Evolutionary conservation across 2,113 vertebrate genomes (phyloP).

Genomic region (Steatornis caripensis): DNA sequence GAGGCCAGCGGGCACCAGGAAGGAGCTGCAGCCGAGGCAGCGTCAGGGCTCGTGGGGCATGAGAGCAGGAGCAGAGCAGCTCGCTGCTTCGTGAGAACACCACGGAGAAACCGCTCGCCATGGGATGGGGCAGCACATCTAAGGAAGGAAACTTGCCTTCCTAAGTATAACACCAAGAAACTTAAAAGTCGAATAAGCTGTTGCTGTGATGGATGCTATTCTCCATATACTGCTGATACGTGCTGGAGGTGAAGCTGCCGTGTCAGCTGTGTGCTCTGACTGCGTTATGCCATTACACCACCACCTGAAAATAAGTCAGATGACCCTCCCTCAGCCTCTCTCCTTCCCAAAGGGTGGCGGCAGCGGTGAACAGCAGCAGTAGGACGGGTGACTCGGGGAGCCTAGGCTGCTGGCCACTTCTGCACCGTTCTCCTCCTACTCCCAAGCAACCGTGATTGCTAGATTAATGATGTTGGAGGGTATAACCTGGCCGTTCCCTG

Average conservation of each 20-base stretch:
- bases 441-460: fast-evolving
- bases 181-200: neutral
- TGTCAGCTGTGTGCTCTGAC: neutral
- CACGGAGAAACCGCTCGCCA: fast-evolving
- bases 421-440: fast-evolving
- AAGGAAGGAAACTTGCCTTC: neutral
- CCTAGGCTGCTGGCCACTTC: too few species aligned
- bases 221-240: fast-evolving
- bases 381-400: neutral
- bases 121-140: neutral
- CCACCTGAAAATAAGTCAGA: neutral
- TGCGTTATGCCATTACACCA: fast-evolving
- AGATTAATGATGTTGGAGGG: fast-evolving
- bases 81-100: fast-evolving
- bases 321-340: too few species aligned
- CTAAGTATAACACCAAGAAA: neutral
- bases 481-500: fast-evolving
- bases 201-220: neutral
- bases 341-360: neutral
- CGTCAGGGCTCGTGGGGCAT: fast-evolving
- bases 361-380: fast-evolving
- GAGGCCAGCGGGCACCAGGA: too few species aligned
- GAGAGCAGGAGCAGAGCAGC: neutral
- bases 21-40: neutral
- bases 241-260: neutral